Evolutionary conservation across 2,113 vertebrate genomes (phyloP).

Genomic region (Plotosus lineatus): DNA sequence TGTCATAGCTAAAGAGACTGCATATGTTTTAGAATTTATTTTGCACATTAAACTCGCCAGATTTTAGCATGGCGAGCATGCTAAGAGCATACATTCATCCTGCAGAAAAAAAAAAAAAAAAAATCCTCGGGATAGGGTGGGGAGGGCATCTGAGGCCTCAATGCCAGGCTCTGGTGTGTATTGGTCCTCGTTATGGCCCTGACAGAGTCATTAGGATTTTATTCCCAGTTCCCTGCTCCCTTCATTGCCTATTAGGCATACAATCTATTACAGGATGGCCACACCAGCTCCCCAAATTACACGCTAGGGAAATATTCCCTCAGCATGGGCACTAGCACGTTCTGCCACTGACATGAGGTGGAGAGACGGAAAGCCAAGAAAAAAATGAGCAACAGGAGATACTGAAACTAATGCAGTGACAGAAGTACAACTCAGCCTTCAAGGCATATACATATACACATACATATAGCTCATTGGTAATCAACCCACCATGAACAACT

Average conservation of each 20-base stretch:
- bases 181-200: slow-evolving; percentile 60
- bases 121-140: no score
- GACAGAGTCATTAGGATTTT: slow-evolving; percentile 73
- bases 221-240: slow-evolving; percentile 63
- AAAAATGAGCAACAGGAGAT: slow-evolving; percentile 24
- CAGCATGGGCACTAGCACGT: slow-evolving; percentile 41
- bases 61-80: no score
- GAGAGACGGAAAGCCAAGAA: slow-evolving; percentile 43
- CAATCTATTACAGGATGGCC: slow-evolving; percentile 73
- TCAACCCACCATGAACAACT: no score
- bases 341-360: not conserved
- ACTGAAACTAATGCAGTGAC: slow-evolving; percentile 8
- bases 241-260: slow-evolving; percentile 76
- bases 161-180: slow-evolving; percentile 29
- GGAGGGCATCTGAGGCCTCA: slow-evolving; percentile 6
- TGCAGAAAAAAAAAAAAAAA: slow-evolving; percentile 10
- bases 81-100: not conserved
- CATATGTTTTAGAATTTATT: no score
- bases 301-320: slow-evolving; percentile 55
- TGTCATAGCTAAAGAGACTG: no score
- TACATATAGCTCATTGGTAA: no score
- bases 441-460: no score
- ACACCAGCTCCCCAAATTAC: slow-evolving; percentile 56
- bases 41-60: not conserved
- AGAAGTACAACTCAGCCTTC: slow-evolving; percentile 22